These are phyloP conservation scores for Gymnobelideus leadbeateri DNA, from an alignment of 2,113 vertebrate species.

Conservation along the genomic window DNA sequence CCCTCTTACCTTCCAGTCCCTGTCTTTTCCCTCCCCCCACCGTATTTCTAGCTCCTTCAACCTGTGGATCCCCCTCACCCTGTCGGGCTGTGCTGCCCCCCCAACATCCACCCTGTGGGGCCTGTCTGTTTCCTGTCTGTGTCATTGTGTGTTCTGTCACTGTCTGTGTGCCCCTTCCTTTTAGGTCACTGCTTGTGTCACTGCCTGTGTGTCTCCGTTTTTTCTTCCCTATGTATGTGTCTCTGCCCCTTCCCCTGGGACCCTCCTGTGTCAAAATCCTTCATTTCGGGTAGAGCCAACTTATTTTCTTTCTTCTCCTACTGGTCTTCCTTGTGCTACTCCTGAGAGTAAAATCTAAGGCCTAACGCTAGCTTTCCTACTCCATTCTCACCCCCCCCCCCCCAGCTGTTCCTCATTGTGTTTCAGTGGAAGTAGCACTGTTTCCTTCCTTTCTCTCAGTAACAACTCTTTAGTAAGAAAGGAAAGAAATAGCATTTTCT, in stretches of 20 bases:
- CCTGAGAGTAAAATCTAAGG: neutral
- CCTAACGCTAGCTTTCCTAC: neutral
- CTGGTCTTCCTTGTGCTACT: neutral
- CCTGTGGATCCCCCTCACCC: neutral
- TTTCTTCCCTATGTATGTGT: neutral
- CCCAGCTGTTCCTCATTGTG: neutral
- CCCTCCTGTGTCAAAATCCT: neutral
- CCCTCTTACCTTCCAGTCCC: constrained; percentile 36
- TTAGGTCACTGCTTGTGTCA: neutral
- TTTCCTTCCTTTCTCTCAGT: neutral
- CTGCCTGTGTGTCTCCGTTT: neutral
- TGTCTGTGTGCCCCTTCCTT: constrained; percentile 47
- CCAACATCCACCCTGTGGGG: neutral
- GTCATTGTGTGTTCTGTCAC: neutral
- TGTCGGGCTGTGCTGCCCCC: neutral
- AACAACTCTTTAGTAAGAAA: neutral
- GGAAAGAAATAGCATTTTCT: neutral
- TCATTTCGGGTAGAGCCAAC: neutral
- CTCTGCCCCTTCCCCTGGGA: too few relatives aligned
- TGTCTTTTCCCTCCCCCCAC: neutral
- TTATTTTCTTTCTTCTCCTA: neutral
- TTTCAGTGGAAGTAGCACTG: neutral
- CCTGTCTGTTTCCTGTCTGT: neutral
- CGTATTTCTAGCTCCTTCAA: neutral
- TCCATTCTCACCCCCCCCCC: neutral